Base-by-base conservation (phyloP, 2,113 vertebrate species). In the Syngnathoides biaculeatus region DNA sequence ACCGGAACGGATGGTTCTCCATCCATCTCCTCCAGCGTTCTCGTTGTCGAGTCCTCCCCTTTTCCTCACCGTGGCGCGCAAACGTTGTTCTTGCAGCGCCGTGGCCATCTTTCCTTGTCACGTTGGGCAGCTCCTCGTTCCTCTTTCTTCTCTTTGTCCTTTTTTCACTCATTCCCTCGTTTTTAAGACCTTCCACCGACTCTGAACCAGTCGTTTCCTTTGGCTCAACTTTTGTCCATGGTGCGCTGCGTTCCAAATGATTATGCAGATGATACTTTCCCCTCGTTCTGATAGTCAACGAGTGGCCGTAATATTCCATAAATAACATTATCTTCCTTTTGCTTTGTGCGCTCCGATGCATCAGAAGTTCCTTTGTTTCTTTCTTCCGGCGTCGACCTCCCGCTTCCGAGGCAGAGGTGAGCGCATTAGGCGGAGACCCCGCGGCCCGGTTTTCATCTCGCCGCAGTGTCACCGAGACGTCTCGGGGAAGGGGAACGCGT, bases 401-500 rank as follows among this genome's bases (percentile, higher is more conserved):
- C 47, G 60, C 17, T 2, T 58, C 50, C 83, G 70, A 75, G 77
- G 63, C 71, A 67, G 73, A 77, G 64, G 73, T 70, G 72, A 58
- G 81, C 83, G 79, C 74, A 81, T 75, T 82, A 73, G 72, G 69
- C 64, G 71, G 76, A 77, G 79, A 78, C 68, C 78, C 79, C 72
- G 79, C 80, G 59, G 81, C 75, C 67, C 78, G 63, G 72, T 71
- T 76, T 77, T 83, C 78, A 82, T 80, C 79, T 75, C 62, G 64
- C 73, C 73, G 38, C 73, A 56, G 70, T 84, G 85, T 79, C 84
- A 84, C 78, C 75, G 8, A 20, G 59, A 14, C 57, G 78, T 73
- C 84, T 87, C 83, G 86, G 86, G 84, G 84, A 76, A 40, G 22
- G 72, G 75, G 75, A 86, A 83, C 83, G 77, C 82, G 85, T 82